Evolutionary conservation across 2,113 vertebrate species (phyloP), one percentile per base, ranked within the genome.

Genomic region (Spilogale gracilis): DNA sequence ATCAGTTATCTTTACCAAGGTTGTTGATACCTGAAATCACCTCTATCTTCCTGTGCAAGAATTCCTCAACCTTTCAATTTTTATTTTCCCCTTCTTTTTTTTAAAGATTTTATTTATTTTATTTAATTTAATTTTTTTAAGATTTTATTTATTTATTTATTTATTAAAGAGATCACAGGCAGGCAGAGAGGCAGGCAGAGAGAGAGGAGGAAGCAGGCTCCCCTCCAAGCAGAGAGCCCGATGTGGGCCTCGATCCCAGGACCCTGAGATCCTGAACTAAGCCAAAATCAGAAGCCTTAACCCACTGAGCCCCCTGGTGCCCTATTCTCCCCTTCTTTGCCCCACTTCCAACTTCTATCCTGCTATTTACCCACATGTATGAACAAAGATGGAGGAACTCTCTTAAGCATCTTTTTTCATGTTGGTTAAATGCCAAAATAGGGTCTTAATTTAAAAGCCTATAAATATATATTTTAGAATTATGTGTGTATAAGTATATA

Each of bases 361-460:
- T 56, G 11, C 20, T 18, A 9, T 79, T 67, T 73, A n/a, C 27
- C 18, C 13, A 88, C 3, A 91, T 1, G 74, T 0, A 32, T 20
- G 12, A 65, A 8, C 25, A 92, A 71, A 95, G 17, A 43, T 38
- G 73, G 8, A 38, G 11, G 48, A 76, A 92, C 90, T 91, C 58
- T 95, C 84, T 32, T 43, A 76, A 94, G 1, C 14, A 87, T 65
- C 10, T 80, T 89, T 89, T 76, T 84, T 79, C 20, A 17, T 25
- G 4, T 87, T 71, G 43, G 3, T 17, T 97, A 91, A 83, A 88
- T 95, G 61, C 78, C 83, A 96, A 38, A 5, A 94, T 94, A 96
- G n/a, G 20, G 76, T 6, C 43, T 61, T 96, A 95, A 97, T 97
- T 76, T 95, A 94, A 97, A 98, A 97, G 45, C 85, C 96, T n/a